Percentiles rank a stretch among this genome's conserved stretches.
Conservation (phyloP, 2,888 invertebrate genomes). For the Heliconius ismenius region DNA sequence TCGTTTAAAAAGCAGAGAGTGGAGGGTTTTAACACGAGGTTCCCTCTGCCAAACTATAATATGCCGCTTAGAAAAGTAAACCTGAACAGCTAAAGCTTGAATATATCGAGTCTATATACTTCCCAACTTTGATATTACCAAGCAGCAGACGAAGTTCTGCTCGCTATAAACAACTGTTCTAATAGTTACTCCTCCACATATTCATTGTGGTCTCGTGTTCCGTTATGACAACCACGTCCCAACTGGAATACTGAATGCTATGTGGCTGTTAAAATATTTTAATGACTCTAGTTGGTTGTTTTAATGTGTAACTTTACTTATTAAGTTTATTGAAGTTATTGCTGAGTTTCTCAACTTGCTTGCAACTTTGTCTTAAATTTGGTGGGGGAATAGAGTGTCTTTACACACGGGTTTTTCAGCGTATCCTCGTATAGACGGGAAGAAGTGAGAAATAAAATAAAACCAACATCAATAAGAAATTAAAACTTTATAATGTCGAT, state of each 20-base stretch:
- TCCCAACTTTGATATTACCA: conserved; percentile 12
- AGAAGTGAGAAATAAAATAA: too few species aligned
- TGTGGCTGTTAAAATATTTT: conserved; percentile 12
- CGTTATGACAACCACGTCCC: conserved; percentile 9
- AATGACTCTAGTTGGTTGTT: conserved; percentile 13
- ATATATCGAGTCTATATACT: not conserved
- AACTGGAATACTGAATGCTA: conserved; percentile 15
- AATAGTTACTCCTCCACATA: conserved; percentile 20
- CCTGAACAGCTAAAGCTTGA: not conserved
- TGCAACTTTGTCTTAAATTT: not conserved
- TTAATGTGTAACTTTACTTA: not conserved
- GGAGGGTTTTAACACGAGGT: too few species aligned
- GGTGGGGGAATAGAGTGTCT: not conserved
- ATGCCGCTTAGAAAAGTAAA: too few species aligned
- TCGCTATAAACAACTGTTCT: conserved; percentile 17
- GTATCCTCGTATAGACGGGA: too few species aligned
- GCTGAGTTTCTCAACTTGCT: not conserved
- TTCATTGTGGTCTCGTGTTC: conserved; percentile 17
- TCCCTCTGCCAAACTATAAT: not conserved
- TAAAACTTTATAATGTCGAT: too few species aligned
- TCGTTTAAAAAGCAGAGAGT: too few species aligned
- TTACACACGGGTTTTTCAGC: too few species aligned
- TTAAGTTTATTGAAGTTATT: not conserved
- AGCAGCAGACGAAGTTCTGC: not conserved
- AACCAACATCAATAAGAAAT: too few species aligned